Percentiles rank a stretch among this genome's conserved stretches.
Conservation (phyloP, 2,888 invertebrate species). For the Lycocerus yunnanus region DNA sequence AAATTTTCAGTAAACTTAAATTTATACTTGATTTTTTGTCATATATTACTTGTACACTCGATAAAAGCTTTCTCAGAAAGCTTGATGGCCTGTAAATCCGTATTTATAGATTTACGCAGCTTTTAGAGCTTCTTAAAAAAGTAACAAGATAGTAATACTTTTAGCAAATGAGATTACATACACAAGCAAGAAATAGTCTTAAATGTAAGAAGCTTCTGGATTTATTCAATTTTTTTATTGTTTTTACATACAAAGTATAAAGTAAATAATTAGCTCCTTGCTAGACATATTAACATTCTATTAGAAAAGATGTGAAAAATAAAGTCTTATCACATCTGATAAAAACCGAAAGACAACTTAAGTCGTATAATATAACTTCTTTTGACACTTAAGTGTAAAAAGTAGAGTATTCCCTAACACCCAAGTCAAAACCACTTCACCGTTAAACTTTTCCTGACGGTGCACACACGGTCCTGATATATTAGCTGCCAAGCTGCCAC, state of each 20-base stretch:
- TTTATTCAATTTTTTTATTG: background rate
- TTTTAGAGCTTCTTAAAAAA: constrained; percentile 36
- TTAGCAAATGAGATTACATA: constrained; percentile 38
- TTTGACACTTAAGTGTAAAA: constrained; percentile 20
- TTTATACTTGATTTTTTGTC: constrained; percentile 1
- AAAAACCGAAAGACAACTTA: background rate
- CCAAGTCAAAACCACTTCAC: constrained; percentile 33
- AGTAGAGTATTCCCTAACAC: constrained; percentile 18
- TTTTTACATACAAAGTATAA: background rate
- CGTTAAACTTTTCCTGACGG: constrained; percentile 20
- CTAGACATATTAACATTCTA: background rate
- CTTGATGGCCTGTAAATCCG: constrained; percentile 37
- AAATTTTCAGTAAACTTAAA: background rate
- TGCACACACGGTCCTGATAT: constrained; percentile 27
- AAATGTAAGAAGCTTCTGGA: background rate
- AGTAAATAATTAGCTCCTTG: no score
- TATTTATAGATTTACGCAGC: constrained; percentile 40
- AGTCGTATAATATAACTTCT: constrained; percentile 3
- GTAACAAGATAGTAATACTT: constrained; percentile 30
- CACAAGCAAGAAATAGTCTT: background rate
- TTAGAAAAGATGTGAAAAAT: background rate
- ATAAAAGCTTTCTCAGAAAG: constrained; percentile 31
- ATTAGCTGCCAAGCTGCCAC: constrained; percentile 29
- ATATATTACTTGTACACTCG: constrained; percentile 10
- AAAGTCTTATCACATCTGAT: background rate